Evolutionary conservation across 2,888 invertebrate genomes (phyloP).

Genomic region (Cephus rjabovi): DNA sequence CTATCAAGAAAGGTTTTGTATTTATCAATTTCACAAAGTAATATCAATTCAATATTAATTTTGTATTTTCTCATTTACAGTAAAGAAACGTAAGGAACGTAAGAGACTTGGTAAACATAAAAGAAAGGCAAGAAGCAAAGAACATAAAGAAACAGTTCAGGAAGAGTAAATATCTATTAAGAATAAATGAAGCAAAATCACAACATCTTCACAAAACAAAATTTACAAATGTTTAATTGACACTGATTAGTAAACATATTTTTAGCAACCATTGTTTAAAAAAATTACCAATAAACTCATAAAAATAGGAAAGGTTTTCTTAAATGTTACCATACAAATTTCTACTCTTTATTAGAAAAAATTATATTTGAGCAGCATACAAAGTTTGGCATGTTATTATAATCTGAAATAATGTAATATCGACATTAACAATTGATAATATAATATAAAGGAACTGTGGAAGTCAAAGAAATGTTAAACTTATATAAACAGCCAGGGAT

Average conservation of each 20-base stretch:
- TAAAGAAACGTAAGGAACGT: slow-evolving; percentile 15
- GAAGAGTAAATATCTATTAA: neutral
- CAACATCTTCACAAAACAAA: neutral
- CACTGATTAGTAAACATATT: neutral
- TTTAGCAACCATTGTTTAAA: neutral
- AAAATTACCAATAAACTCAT: neutral
- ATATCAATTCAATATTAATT: neutral
- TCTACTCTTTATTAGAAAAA: slow-evolving; percentile 41
- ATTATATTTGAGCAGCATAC: slow-evolving; percentile 43
- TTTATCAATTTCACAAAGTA: slow-evolving; percentile 3
- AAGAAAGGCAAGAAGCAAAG: slow-evolving; percentile 6
- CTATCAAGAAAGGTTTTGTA: slow-evolving; percentile 31
- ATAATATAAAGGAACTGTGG: slow-evolving; percentile 31
- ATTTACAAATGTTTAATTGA: neutral
- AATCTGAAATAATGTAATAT: slow-evolving; percentile 16
- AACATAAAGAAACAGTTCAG: neutral
- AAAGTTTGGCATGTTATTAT: slow-evolving; percentile 33
- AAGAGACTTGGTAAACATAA: slow-evolving; percentile 7
- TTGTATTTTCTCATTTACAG: neutral
- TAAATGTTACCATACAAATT: neutral
- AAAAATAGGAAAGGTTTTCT: neutral
- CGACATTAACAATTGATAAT: slow-evolving; percentile 20
- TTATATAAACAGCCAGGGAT: slow-evolving; percentile 15
- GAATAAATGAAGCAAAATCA: slow-evolving; percentile 1
- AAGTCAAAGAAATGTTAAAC: slow-evolving; percentile 26